Evolutionary conservation across 1,140 invertebrate species (phyloP).

Genomic region (Zaprionus inermis): DNA sequence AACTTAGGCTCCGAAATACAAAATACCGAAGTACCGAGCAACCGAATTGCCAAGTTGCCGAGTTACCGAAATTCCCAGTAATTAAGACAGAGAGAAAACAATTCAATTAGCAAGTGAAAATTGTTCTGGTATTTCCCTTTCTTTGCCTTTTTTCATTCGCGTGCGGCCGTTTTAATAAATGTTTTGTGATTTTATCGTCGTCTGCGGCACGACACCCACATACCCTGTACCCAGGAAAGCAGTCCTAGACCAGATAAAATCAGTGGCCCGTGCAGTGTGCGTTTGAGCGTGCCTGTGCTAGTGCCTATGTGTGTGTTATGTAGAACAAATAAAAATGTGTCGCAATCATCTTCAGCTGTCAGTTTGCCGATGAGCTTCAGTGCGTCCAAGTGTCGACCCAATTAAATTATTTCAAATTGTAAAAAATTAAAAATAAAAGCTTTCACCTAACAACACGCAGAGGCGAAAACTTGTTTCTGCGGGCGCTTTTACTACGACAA

Average conservation of each 20-base stretch:
- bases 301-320: conserved; percentile 3
- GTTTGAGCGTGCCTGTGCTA: conserved; percentile 6
- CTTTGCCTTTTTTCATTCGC: conserved; percentile 37
- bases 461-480: conserved; percentile 65
- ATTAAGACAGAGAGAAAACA: conserved; percentile 38
- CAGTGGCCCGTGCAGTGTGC: conserved; percentile 22
- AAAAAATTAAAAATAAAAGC: conserved; percentile 69
- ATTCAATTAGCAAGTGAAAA: conserved; percentile 62
- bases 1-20: not conserved
- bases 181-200: conserved; percentile 62
- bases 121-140: conserved; percentile 18
- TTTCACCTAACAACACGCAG: conserved; percentile 62
- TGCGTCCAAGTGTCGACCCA: conserved; percentile 65
- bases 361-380: conserved; percentile 59
- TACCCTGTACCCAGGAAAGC: conserved; percentile 11
- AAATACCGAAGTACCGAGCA: conserved; percentile 1
- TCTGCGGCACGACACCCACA: conserved; percentile 17
- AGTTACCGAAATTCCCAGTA: conserved; percentile 21
- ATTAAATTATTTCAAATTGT: conserved; percentile 49
- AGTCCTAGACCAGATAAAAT: conserved; percentile 40
- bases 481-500: conserved; percentile 44
- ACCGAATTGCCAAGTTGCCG: conserved; percentile 2
- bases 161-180: conserved; percentile 63
- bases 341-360: conserved; percentile 62
- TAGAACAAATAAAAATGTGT: conserved; percentile 62